These are phyloP conservation scores for Phoxinus phoxinus DNA, from an alignment of 2,113 vertebrate species.

Conservation along the genomic window DNA sequence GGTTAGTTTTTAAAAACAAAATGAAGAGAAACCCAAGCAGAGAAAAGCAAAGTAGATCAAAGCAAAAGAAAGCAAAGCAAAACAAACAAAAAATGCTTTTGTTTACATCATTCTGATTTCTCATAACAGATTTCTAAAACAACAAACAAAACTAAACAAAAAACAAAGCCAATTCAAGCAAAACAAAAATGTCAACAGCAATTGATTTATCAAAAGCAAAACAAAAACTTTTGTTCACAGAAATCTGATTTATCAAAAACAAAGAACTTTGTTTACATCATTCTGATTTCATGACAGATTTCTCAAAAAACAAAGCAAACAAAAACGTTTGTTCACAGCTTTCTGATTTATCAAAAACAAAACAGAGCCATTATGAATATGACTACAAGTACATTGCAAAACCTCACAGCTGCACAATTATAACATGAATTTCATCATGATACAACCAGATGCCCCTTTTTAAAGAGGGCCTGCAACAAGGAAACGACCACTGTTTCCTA, in stretches of 20 bases:
- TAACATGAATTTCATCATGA: constrained; percentile 27
- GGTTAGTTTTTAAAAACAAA: background rate
- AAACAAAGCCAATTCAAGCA: background rate
- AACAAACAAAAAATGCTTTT: background rate
- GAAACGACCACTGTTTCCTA: constrained; percentile 57
- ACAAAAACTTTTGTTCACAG: background rate
- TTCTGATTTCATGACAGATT: background rate
- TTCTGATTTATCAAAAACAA: background rate
- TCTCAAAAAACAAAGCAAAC: background rate
- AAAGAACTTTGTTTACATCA: background rate
- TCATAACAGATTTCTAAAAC: background rate
- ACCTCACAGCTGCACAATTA: constrained; percentile 16
- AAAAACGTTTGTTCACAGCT: no score
- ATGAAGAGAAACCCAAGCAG: background rate
- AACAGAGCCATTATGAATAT: background rate
- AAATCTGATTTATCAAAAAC: background rate
- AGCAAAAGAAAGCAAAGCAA: background rate
- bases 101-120: background rate
- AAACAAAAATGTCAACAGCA: background rate
- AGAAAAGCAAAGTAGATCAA: background rate
- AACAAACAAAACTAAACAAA: background rate
- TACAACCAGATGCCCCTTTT: constrained; percentile 46
- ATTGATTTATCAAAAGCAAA: background rate
- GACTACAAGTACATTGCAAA: background rate
- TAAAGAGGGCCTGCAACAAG: constrained; percentile 31